Evolutionary conservation across 2,113 vertebrate species (phyloP).

Genomic region (Sporophila hypoxantha): DNA sequence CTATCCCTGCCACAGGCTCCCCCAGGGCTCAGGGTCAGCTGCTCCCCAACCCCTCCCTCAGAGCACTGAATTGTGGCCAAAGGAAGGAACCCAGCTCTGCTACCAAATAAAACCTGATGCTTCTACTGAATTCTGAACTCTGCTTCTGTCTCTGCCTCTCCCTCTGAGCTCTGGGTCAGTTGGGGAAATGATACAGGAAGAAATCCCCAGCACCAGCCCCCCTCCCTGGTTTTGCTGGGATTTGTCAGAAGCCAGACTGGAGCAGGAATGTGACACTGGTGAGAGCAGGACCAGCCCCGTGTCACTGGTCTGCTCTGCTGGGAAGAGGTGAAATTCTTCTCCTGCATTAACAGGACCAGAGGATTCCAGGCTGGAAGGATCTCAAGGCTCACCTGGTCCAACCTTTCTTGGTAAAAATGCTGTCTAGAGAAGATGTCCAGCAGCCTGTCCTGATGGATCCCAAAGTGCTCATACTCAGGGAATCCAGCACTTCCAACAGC

Average conservation of each 20-base stretch:
- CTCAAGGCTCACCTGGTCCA: neutral
- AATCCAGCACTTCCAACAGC: neutral
- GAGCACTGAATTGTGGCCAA: neutral
- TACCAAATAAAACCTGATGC: slow-evolving; percentile 1
- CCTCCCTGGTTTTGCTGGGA: neutral
- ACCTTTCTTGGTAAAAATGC: neutral
- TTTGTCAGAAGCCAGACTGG: neutral
- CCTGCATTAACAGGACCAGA: neutral
- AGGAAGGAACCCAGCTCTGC: neutral
- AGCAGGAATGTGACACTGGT: neutral
- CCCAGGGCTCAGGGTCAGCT: neutral
- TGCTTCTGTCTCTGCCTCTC: neutral
- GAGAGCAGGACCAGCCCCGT: neutral
- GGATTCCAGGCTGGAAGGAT: neutral
- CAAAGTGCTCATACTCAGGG: no score
- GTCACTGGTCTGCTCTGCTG: neutral
- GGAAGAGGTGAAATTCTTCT: neutral
- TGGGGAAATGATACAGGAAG: fast-evolving
- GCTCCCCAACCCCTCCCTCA: neutral
- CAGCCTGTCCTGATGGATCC: neutral
- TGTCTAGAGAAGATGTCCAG: neutral
- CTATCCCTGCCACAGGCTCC: neutral
- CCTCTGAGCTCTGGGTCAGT: neutral
- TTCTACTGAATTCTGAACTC: neutral
- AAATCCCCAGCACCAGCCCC: neutral